Conservation (phyloP, 2,888 invertebrate species). For the Pollenia labialis region DNA sequence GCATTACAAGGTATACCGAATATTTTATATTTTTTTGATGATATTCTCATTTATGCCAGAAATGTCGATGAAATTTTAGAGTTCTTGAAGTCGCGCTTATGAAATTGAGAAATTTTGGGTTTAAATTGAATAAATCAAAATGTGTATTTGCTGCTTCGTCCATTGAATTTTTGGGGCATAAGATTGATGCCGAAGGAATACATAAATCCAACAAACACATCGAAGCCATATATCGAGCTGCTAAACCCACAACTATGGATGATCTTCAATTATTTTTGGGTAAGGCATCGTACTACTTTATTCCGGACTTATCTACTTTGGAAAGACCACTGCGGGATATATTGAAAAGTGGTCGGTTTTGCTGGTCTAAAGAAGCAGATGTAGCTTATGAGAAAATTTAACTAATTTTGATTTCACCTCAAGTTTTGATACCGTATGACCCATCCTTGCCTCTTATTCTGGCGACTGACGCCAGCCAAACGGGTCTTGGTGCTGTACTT, state of each 20-base stretch:
- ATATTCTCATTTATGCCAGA: conserved; percentile 57
- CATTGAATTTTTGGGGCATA: conserved; percentile 61
- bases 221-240: conserved; percentile 46
- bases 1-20: conserved; percentile 46
- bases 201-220: conserved; percentile 65
- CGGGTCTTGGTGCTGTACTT: conserved; percentile 61
- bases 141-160: conserved; percentile 56
- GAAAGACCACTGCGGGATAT: conserved; percentile 1
- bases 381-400: conserved; percentile 33
- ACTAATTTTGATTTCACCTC: conserved; percentile 48
- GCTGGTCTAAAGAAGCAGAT: conserved; percentile 22
- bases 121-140: conserved; percentile 54
- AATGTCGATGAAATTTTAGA: conserved; percentile 53
- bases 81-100: neutral
- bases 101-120: conserved; percentile 21
- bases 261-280: conserved; percentile 41
- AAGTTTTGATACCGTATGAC: conserved; percentile 65
- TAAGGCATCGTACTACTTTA: conserved; percentile 25
- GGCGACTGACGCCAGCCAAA: conserved; percentile 65
- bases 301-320: conserved; percentile 16
- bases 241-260: conserved; percentile 37
- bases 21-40: conserved; percentile 58
- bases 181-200: conserved; percentile 47
- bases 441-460: conserved; percentile 56
- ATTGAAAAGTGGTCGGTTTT: conserved; percentile 9